Evolutionary conservation across 2,888 invertebrate genomes (phyloP).

Genomic region (Acanthococcus lagerstroemiae): DNA sequence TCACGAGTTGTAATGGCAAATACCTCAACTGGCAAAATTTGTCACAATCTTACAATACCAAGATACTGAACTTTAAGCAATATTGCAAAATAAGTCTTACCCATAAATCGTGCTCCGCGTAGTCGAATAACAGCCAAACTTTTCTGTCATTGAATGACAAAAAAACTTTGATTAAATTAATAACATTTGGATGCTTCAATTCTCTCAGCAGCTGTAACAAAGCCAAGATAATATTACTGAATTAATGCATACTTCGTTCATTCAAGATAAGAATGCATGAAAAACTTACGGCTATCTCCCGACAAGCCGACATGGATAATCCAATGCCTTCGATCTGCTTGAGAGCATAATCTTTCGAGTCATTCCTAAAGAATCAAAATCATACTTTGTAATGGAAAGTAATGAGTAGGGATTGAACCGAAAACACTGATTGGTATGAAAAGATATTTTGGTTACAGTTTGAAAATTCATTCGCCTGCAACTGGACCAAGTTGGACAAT

Average conservation of each 20-base stretch:
- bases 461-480: too few species aligned
- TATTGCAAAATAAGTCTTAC: constrained; percentile 41
- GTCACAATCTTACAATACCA: too few species aligned
- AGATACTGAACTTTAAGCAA: constrained; percentile 19
- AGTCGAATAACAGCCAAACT: constrained; percentile 95
- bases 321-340: constrained; percentile 99
- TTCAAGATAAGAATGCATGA: background rate
- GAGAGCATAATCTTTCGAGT: constrained; percentile 87
- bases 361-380: constrained; percentile 40
- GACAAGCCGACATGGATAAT: constrained; percentile 96
- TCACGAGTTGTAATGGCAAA: background rate
- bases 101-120: constrained; percentile 99
- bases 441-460: too few species aligned
- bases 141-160: constrained; percentile 91
- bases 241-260: constrained; percentile 4
- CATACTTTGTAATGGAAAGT: too few species aligned
- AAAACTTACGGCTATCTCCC: constrained; percentile 84
- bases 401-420: constrained; percentile 5
- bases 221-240: background rate
- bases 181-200: constrained; percentile 92
- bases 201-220: constrained; percentile 76
- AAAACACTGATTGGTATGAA: too few species aligned
- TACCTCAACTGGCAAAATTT: constrained; percentile 17
- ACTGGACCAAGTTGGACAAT: too few species aligned
- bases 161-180: constrained; percentile 90